phyloP scores from a whole-genome alignment of 2,113 vertebrate species.

The Chrysemys picta region DNA sequence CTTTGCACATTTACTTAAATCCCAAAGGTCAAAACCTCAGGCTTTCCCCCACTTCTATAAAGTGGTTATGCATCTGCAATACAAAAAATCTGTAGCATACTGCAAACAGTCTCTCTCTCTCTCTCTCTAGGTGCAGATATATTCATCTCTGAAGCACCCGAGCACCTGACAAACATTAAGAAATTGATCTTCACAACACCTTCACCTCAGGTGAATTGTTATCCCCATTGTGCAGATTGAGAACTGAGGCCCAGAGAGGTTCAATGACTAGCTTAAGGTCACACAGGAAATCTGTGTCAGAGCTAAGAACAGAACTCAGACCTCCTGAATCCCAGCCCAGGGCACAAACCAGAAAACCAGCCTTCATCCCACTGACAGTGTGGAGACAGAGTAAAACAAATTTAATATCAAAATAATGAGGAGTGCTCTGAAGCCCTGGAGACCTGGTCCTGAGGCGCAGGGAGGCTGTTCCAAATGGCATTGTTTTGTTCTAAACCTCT shows the following conservation, averaged over 20 bases:
- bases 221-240: accelerated
- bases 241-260: accelerated
- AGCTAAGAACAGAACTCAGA: not conserved
- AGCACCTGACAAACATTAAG: not conserved
- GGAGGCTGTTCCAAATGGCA: not conserved
- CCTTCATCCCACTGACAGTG: not conserved
- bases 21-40: not conserved
- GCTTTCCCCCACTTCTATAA: not conserved
- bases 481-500: not conserved
- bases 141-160: not conserved
- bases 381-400: not conserved
- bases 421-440: not conserved
- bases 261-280: not conserved
- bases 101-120: not conserved
- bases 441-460: not conserved
- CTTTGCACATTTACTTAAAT: not conserved
- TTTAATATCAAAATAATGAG: not conserved
- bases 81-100: not conserved
- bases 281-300: not conserved
- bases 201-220: not conserved
- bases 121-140: not conserved
- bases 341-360: not conserved
- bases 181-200: not conserved
- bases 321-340: not conserved
- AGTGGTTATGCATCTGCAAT: not conserved